Evolutionary conservation across 2,113 vertebrate genomes (phyloP).

Genomic region (Nerophis ophidion): DNA sequence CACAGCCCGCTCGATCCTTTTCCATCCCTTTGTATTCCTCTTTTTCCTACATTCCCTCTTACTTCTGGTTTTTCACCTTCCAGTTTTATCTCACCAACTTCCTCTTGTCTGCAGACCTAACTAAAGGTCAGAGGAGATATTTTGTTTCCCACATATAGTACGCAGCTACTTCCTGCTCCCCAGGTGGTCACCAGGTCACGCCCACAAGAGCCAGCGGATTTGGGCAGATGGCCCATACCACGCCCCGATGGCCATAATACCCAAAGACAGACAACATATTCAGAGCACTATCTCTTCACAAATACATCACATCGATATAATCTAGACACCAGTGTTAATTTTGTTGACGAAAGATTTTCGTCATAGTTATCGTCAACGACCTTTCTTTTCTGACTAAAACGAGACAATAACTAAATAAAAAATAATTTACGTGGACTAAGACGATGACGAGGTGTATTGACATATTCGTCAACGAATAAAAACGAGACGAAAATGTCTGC

Average conservation of each 20-base stretch:
- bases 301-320: constrained; percentile 25
- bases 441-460: too few relatives aligned
- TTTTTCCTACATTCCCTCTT: constrained; percentile 1
- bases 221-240: constrained; percentile 20
- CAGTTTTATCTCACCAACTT: constrained; percentile 12
- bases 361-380: too few relatives aligned
- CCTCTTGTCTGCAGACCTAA: constrained; percentile 12
- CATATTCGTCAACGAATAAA: too few relatives aligned
- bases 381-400: too few relatives aligned
- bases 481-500: too few relatives aligned
- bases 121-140: constrained; percentile 14
- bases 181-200: constrained; percentile 22
- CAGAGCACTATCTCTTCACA: not conserved
- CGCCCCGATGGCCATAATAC: constrained; percentile 28
- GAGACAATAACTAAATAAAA: too few relatives aligned
- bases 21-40: constrained; percentile 50
- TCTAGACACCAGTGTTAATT: too few relatives aligned
- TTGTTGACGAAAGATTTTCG: too few relatives aligned
- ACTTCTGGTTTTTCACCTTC: not conserved
- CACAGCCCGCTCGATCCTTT: constrained; percentile 29
- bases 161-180: constrained; percentile 10
- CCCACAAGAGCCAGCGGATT: constrained; percentile 22
- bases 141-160: constrained; percentile 6
- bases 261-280: constrained; percentile 5
- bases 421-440: too few relatives aligned